Evolutionary conservation across 2,888 invertebrate species (phyloP).

Genomic region (Dastarcus helophoroides): DNA sequence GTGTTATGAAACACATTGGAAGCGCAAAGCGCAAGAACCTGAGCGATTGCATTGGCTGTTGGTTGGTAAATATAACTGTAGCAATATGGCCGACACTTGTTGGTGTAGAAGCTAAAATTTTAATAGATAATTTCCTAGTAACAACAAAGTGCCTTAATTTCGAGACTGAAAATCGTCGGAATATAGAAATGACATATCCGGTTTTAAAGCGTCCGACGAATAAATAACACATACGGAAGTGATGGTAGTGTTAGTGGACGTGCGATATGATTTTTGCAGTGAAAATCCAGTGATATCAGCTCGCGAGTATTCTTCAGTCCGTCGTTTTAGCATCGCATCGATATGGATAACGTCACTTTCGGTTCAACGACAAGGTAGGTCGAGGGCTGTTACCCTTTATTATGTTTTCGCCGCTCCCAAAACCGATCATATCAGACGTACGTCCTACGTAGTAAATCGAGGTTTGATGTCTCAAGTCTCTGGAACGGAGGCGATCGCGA

Average conservation of each 20-base stretch:
- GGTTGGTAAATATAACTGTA: no score
- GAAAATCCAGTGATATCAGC: constrained; percentile 19
- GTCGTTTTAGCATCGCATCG: constrained; percentile 19
- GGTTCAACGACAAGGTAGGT: constrained; percentile 27
- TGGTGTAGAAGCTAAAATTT: constrained; percentile 28
- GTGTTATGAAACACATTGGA: no score
- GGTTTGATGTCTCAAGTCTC: no score
- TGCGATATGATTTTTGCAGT: constrained; percentile 29
- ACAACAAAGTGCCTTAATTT: constrained; percentile 26
- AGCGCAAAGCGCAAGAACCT: no score
- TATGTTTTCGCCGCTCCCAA: constrained; percentile 11
- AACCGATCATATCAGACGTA: constrained; percentile 17
- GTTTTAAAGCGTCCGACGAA: not conserved
- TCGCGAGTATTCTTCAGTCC: constrained; percentile 24
- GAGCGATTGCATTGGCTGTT: no score
- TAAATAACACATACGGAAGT: constrained; percentile 7
- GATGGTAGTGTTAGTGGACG: constrained; percentile 22
- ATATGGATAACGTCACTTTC: constrained; percentile 29
- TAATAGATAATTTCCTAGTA: constrained; percentile 23
- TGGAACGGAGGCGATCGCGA: no score
- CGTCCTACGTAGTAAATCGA: constrained; percentile 13
- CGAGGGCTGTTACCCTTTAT: constrained; percentile 10
- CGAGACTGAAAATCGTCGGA: constrained; percentile 1
- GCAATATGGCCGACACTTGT: constrained; percentile 39
- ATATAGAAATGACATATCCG: constrained; percentile 10